Evolutionary conservation across 2,113 vertebrate species (phyloP), one percentile per base, ranked within the genome.

Genomic region (Lontra canadensis): DNA sequence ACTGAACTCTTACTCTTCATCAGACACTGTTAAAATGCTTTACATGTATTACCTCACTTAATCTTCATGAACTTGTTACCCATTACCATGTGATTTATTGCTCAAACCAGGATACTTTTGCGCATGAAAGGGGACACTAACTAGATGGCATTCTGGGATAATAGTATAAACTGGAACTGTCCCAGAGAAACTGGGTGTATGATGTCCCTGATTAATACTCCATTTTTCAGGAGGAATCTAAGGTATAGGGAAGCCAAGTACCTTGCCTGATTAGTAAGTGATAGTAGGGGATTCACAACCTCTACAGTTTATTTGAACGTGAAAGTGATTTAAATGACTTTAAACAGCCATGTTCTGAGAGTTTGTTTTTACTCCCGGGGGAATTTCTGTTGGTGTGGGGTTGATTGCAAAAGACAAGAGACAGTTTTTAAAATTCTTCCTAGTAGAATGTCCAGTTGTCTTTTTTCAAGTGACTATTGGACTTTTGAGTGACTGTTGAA

Each of bases 291-390:
- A 93, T 93, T 96, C 17, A 44, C 49, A 97, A 52, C 76, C 29
- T n/a, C 49, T 88, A 39, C 18, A 47, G 89, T 96, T 95, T 93
- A 73, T 88, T 29, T 87, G 78, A 31, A 8, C 7, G 55, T 97
- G 79, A 90, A 98, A 97, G 74, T 97, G 93, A 85, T 79, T 98
- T 95, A 96, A 93, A 89, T 97, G 95, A 57, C 10, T 97, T 90
- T 42, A 96, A 92, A 94, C 65, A 63, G 71, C 78, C 80, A 29
- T 80, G 79, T 88, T 97, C 67, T 84, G 73, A 90, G 67, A 83
- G 61, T 90, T 92, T 96, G 76, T 85, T 97, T 94, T 95, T 91
- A 95, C 36, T 93, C 55, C 96, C 29, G 18, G 69, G 82, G 57
- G 18, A 89, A 78, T 91, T 98, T 97, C 96, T 88, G 69, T 87